A percentile compares a stretch with the other conserved stretches of the same genome.
phyloP scores from a whole-genome alignment of 2,888 invertebrate species.

The Polietes domitor region DNA sequence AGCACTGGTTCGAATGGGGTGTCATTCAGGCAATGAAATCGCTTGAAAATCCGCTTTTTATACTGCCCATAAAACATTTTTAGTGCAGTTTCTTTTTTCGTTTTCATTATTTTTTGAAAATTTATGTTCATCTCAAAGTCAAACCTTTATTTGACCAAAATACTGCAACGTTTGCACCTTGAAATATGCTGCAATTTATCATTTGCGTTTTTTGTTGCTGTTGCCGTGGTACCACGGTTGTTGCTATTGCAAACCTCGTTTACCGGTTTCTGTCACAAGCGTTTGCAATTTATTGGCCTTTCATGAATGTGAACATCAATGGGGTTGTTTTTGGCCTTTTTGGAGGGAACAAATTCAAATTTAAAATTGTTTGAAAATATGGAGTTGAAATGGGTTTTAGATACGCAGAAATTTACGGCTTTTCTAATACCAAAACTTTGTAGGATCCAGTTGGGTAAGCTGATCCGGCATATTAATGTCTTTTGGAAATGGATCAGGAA shows the following conservation, averaged over 20 bases:
- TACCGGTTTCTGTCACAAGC: slow-evolving; percentile 66
- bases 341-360: too few species aligned
- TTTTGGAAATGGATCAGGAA: too few species aligned
- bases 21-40: not conserved
- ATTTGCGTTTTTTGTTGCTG: not conserved
- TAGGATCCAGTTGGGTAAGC: too few species aligned
- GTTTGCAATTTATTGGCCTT: slow-evolving; percentile 66
- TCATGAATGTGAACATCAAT: slow-evolving; percentile 46
- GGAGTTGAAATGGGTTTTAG: too few species aligned
- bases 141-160: slow-evolving; percentile 5
- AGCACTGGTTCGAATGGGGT: not conserved
- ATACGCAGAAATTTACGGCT: too few species aligned
- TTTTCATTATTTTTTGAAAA: not conserved
- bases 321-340: not conserved
- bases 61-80: slow-evolving; percentile 6
- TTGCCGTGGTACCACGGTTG: not conserved
- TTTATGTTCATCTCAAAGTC: slow-evolving; percentile 25
- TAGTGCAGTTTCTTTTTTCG: not conserved
- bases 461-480: too few species aligned
- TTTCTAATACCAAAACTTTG: too few species aligned
- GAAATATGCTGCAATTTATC: slow-evolving; percentile 41
- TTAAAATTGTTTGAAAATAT: too few species aligned
- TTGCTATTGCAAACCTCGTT: slow-evolving; percentile 46
- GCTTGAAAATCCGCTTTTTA: not conserved
- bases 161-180: slow-evolving; percentile 42